Evolutionary conservation across 2,113 vertebrate species (phyloP), one percentile per base, ranked within the genome.

Genomic region (Neogale vison): DNA sequence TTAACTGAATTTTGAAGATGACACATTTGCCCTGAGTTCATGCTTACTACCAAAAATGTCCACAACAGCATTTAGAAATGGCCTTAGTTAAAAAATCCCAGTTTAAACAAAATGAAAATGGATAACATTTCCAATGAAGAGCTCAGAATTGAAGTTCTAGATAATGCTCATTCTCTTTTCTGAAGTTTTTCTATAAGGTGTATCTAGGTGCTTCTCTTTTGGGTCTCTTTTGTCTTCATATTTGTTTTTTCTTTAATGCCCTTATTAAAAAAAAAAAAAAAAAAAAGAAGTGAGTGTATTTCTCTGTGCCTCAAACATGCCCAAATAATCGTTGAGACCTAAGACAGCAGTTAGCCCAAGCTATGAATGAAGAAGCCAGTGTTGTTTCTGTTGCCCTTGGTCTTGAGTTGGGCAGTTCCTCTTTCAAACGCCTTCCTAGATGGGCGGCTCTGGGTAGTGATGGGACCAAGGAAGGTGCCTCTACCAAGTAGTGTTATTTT

Each of bases 361-460:
- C 59, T 2, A 8, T 2, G 89, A 21, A 42, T 14, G 10, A 13
- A 52, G 83, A 45, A 61, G 50, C 76, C 52, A 0, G 23, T 11
- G 15, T 47, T 3, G 21, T 14, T 26, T 23, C 39, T 20, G 1
- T 39, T 34, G 85, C 67, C 31, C 65, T 88, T 4, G 83, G 90
- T 45, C 57, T 36, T 45, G 69, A 18, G 15, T 34, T 31, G 42
- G 67, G 57, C 11, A 17, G 69, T 10, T 71, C 42, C 50, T 59
- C n/a, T 65, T 83, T 11, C 6, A 76, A 82, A 52, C 34, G 3
- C 69, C 76, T 14, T 34, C 57, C 24, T 29, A 6, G 77, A 1
- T 4, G n/a, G 2, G 29, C 0, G 45, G 52, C 18, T 26, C 4
- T 1, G 36, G 26, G 50, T 6, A 10, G 67, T 0, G 1, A 59